Evolutionary conservation across 2,888 invertebrate genomes (phyloP).

Genomic region (Synergus japonicus): DNA sequence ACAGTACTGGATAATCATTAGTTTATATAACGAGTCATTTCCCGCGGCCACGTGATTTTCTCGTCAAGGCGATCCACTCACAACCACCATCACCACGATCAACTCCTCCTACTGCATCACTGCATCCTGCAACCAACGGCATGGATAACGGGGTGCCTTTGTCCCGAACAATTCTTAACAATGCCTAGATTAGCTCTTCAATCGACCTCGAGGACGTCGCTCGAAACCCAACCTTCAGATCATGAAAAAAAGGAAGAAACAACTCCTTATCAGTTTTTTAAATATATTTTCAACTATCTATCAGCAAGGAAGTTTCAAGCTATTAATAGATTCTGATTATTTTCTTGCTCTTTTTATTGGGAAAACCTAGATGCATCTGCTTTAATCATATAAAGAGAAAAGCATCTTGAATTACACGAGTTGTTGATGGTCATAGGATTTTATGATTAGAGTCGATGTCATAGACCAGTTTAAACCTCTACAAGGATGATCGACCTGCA

Average conservation of each 20-base stretch:
- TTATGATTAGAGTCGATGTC: constrained; percentile 33
- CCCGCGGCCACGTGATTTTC: constrained; percentile 75
- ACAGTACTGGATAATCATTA: constrained; percentile 69
- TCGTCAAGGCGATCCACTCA: constrained; percentile 76
- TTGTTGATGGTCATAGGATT: not conserved
- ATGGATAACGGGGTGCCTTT: constrained; percentile 55
- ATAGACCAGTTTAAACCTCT: constrained; percentile 34
- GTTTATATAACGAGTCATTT: constrained; percentile 77
- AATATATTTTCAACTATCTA: not conserved
- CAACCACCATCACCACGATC: constrained; percentile 61
- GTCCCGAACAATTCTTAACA: constrained; percentile 49
- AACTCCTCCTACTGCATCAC: constrained; percentile 52
- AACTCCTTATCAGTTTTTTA: not conserved
- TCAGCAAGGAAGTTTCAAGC: not conserved
- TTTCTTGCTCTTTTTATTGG: not conserved
- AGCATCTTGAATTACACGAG: not conserved
- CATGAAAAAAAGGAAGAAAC: not conserved
- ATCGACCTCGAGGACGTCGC: constrained; percentile 43
- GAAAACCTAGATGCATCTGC: not conserved
- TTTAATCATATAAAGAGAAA: constrained; percentile 3
- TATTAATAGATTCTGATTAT: not conserved
- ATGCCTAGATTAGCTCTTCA: constrained; percentile 49
- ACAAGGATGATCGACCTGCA: constrained; percentile 43
- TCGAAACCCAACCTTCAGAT: constrained; percentile 22
- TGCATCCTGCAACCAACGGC: constrained; percentile 53